Conservation (phyloP, 2,113 vertebrate species). For the Dolichallabes microphthalmus region DNA sequence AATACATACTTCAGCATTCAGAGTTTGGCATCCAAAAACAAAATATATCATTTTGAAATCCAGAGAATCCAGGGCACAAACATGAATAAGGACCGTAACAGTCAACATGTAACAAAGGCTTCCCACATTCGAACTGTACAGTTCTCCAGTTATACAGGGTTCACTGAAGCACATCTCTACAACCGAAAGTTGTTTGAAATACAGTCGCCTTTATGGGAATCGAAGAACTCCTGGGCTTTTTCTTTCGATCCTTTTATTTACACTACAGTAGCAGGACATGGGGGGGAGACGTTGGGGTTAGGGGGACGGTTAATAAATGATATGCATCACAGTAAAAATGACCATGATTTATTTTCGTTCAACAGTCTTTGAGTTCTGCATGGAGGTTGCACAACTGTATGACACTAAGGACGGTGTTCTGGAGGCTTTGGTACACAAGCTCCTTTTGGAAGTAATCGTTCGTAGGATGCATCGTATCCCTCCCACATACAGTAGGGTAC, state of each 20-base stretch:
- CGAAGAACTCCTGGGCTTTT: slow-evolving; percentile 68
- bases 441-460: slow-evolving; percentile 69
- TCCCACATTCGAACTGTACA: slow-evolving; percentile 65
- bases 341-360: slow-evolving; percentile 64
- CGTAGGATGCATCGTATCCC: slow-evolving; percentile 19
- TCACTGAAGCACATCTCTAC: slow-evolving; percentile 56
- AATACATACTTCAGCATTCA: slow-evolving; percentile 73
- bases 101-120: slow-evolving; percentile 70
- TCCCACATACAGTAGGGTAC: neutral
- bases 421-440: slow-evolving; percentile 75
- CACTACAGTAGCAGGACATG: slow-evolving; percentile 66
- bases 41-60: slow-evolving; percentile 65
- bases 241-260: slow-evolving; percentile 59
- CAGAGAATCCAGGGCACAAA: slow-evolving; percentile 70
- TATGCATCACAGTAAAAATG: slow-evolving; percentile 67
- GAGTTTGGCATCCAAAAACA: slow-evolving; percentile 62
- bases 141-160: slow-evolving; percentile 51
- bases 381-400: slow-evolving; percentile 67
- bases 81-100: slow-evolving; percentile 75
- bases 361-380: slow-evolving; percentile 74
- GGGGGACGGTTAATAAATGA: slow-evolving; percentile 52
- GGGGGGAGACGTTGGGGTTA: neutral
- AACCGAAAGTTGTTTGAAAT: slow-evolving; percentile 70
- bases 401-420: slow-evolving; percentile 65
- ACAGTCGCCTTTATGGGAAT: slow-evolving; percentile 58